Evolutionary conservation across 2,888 invertebrate species (phyloP), one percentile per base, ranked within the genome.

Genomic region (Sialis fuliginosa): DNA sequence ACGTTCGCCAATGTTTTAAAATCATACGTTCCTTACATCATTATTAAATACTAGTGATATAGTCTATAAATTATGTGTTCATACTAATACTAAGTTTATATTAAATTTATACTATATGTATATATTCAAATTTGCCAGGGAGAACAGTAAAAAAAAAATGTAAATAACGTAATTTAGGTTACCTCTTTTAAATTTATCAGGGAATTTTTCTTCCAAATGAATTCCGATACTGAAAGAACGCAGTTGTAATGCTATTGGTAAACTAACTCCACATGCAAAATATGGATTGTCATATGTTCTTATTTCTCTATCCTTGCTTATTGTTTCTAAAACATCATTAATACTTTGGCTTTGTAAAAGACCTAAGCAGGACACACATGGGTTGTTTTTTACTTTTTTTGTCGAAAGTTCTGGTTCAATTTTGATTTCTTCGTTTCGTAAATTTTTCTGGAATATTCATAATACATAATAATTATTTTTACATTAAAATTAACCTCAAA

Each of bases 331-430:
- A 9, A 74, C 67, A 50, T 69, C 64, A 3, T 68, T 61, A 45
- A 72, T 64, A 44, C 69, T 66, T 12, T 66, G 61, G 47, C 71
- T 67, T 55, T 83, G 78, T 45, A 89, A 70, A 6, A 88, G 64
- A 1, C 83, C 85, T 6, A 89, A 63, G 57, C 89, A 90, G 44
- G 75, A 71, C 1, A 73, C 62, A 56, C 90, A 90, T 1, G 74
- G 63, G 52, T 66, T 68, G 0, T 58, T 51, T 50, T 75, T 74
- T 6, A 61, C 56, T 50, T 66, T 67, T 57, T 75, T 77, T 32
- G 54, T 48, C 50, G 44, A 46, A 46, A 46, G 51, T 50, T 50
- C 50, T 42, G 41, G 46, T 39, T 45, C 49, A 46, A 45, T 39
- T 47, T 45, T 39, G 48, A 39, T 34, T 31, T 12, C 30, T 35